phyloP scores from a whole-genome alignment of 2,113 vertebrate genomes.

The Amphiprion ocellaris region DNA sequence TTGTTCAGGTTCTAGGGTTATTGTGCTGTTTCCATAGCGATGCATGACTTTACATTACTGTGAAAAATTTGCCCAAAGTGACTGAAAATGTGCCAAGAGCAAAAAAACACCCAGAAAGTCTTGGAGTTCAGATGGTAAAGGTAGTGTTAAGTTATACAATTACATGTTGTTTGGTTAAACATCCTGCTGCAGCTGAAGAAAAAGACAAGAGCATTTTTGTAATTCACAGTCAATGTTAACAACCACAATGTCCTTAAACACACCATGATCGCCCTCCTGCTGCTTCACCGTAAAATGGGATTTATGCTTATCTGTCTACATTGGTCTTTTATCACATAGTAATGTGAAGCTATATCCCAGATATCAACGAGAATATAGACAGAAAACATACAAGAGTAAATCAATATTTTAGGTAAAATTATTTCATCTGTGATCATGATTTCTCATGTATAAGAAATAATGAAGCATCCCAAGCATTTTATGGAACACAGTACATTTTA shows the following conservation, averaged over 20 bases:
- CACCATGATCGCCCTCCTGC: not conserved
- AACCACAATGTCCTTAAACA: not conserved
- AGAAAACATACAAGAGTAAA: not conserved
- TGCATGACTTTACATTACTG: too few species aligned
- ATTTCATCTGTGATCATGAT: slow-evolving; percentile 1
- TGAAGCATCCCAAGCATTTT: not conserved
- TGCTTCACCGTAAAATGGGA: not conserved
- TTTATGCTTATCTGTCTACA: not conserved
- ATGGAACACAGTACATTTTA: not conserved
- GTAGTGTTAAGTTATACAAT: too few species aligned
- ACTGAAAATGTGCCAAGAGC: too few species aligned
- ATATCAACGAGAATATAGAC: not conserved
- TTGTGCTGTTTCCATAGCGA: too few species aligned
- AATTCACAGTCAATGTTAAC: not conserved
- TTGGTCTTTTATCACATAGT: not conserved
- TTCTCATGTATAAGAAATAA: slow-evolving; percentile 2
- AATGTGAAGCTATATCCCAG: not conserved
- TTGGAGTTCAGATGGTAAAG: too few species aligned
- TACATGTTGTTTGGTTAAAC: not conserved
- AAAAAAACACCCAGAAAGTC: too few species aligned
- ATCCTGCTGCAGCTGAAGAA: not conserved
- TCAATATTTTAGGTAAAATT: not conserved
- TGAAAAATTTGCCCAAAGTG: too few species aligned
- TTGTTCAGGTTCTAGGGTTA: too few species aligned
- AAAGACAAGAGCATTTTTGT: not conserved